Evolutionary conservation across 2,113 vertebrate species (phyloP), one percentile per base, ranked within the genome.

Genomic region (Thoracochromis brauschi): DNA sequence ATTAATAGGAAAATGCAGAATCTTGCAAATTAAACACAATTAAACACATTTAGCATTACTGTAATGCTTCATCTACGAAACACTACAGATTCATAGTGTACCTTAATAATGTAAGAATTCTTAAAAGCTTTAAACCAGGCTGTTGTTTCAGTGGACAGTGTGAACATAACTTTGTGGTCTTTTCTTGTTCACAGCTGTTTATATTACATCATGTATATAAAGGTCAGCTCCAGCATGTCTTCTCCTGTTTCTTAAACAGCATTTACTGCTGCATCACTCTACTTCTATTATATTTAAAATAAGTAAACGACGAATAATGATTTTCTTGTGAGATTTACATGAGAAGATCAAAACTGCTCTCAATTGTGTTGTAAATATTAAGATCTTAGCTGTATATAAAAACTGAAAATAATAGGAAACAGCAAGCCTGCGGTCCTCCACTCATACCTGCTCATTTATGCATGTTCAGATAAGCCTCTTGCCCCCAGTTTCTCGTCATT

Each of bases 281-380:
- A 26, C 40, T 73, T 17, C 5, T 73, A 45, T 29, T 73, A 26
- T 73, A 45, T 11, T 73, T 29, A 42, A 42, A 71, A 38, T 13
- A 71, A 38, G 31, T 65, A 35, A 38, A 71, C 1, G 0, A 73
- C 2, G 0, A 42, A 47, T 45, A 5, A 24, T 1, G 13, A 16
- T 49, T 75, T 75, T 75, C 40, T 73, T 73, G 13, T 26, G 40
- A 45, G 40, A 73, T 47, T 73, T 45, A 73, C 2, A 0, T 17
- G 21, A 45, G 40, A 45, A 73, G 6, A 75, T 75, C 68, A 29
- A 29, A 29, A 29, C 42, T 75, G 14, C 68, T 75, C 9, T 47
- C 24, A 75, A 9, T 12, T 17, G 24, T 29, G 24, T 17, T 47
- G 40, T 19, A 75, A 47, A 47, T 75, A 47, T 75, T 47, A 75